A percentile compares a stretch with the other conserved stretches of the same genome.
Evolutionary conservation across 2,888 invertebrate genomes (phyloP).

Genomic region (Zygogramma bicolorata): DNA sequence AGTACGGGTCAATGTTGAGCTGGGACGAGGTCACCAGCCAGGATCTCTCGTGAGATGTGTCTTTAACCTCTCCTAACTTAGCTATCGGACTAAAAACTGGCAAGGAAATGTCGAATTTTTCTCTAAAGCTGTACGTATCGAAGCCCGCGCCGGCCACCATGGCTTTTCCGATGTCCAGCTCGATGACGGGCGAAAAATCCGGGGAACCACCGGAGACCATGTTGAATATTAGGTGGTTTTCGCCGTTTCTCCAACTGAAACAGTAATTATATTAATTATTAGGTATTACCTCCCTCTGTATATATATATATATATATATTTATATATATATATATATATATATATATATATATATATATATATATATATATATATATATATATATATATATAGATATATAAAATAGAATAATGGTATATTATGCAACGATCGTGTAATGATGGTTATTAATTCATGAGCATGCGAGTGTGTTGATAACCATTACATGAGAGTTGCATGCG

Average conservation of each 20-base stretch:
- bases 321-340: no score
- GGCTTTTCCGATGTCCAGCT: slow-evolving; percentile 83
- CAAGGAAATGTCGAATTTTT: slow-evolving; percentile 88
- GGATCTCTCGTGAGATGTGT: slow-evolving; percentile 62
- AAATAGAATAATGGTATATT: no score
- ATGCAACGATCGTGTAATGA: no score
- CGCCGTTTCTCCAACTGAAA: slow-evolving; percentile 87
- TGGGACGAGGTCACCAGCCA: slow-evolving; percentile 84
- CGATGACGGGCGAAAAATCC: slow-evolving; percentile 80
- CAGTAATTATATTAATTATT: background rate
- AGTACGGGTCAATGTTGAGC: slow-evolving; percentile 77
- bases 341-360: no score
- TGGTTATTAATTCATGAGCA: no score
- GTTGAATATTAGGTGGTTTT: slow-evolving; percentile 94
- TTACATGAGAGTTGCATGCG: no score
- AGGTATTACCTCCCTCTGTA: no score
- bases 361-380: no score
- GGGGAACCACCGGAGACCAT: slow-evolving; percentile 87
- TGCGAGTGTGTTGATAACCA: no score
- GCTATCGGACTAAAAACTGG: slow-evolving; percentile 83
- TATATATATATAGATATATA: no score
- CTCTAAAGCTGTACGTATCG: slow-evolving; percentile 85
- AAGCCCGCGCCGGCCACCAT: slow-evolving; percentile 92
- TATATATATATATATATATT: no score
- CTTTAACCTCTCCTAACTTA: slow-evolving; percentile 52